These are phyloP conservation scores for Bactericera cockerelli DNA, from an alignment of 1,140 invertebrate genomes.

Conservation along the genomic window DNA sequence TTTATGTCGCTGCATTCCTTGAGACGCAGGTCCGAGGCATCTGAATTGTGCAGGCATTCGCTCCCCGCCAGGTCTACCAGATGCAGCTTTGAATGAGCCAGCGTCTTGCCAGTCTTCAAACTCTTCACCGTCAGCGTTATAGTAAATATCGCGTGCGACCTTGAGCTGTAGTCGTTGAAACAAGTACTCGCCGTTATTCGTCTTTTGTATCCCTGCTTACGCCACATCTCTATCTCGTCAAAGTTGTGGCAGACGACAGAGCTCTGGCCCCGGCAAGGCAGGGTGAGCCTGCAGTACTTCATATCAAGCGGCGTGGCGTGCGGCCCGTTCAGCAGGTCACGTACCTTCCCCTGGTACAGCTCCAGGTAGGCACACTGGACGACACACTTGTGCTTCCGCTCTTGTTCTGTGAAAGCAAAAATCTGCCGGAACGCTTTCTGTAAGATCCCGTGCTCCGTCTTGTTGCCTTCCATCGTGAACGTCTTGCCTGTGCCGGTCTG, in stretches of 20 bases:
- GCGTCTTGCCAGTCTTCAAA: conserved; percentile 22
- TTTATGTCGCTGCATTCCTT: conserved; percentile 91
- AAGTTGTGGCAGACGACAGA: not conserved
- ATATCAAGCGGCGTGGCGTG: conserved; percentile 46
- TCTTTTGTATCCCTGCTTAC: conserved; percentile 64
- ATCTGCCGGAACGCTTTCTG: conserved; percentile 89
- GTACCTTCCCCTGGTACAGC: conserved; percentile 80
- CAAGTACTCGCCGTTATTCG: conserved; percentile 86
- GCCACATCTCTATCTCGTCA: conserved; percentile 45
- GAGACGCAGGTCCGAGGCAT: conserved; percentile 68
- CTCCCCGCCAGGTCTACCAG: conserved; percentile 62
- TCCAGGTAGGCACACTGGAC: conserved; percentile 82
- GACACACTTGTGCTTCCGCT: conserved; percentile 72
- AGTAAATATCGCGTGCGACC: conserved; percentile 97
- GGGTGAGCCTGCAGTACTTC: not conserved
- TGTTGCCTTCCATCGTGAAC: conserved; percentile 43
- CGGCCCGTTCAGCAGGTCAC: conserved; percentile 78
- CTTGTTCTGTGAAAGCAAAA: conserved; percentile 74
- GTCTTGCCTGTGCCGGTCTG: conserved; percentile 57
- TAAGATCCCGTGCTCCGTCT: conserved; percentile 53
- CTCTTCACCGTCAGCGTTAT: conserved; percentile 88
- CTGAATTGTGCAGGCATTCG: conserved; percentile 79
- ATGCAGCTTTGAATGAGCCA: conserved; percentile 44
- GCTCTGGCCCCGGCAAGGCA: not conserved
- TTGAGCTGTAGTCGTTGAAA: conserved; percentile 96